These are phyloP conservation scores for Hydraecia micacea DNA, from an alignment of 2,888 invertebrate species.

Conservation along the genomic window DNA sequence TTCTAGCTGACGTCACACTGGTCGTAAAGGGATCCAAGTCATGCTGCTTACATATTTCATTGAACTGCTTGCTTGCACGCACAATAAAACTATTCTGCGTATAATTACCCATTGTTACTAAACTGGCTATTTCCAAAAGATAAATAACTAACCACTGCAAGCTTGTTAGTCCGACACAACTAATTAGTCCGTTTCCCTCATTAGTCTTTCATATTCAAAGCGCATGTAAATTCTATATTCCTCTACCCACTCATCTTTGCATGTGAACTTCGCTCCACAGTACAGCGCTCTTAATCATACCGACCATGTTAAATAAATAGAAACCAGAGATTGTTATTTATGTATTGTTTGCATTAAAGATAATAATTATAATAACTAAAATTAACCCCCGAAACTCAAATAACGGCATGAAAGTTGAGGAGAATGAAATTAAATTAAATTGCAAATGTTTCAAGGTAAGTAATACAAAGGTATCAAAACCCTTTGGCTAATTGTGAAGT, in stretches of 20 bases:
- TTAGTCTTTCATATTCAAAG: conserved; percentile 45
- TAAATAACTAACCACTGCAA: conserved; percentile 13
- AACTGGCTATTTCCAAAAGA: background rate
- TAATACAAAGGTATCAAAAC: conserved; percentile 67
- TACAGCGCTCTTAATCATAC: conserved; percentile 46
- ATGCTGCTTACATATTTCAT: too few species aligned
- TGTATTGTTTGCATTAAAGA: conserved; percentile 49
- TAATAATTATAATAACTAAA: conserved; percentile 66
- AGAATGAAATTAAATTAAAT: conserved; percentile 71
- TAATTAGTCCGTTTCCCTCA: conserved; percentile 40
- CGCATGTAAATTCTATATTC: conserved; percentile 33
- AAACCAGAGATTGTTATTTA: conserved; percentile 56
- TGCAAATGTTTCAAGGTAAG: conserved; percentile 66
- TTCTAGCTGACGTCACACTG: too few species aligned
- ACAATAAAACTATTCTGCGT: too few species aligned
- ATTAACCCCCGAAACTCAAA: conserved; percentile 61
- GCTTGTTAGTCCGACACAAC: conserved; percentile 37
- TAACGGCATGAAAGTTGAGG: conserved; percentile 56
- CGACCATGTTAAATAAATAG: conserved; percentile 46
- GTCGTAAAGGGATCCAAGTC: too few species aligned
- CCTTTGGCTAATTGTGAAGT: conserved; percentile 69
- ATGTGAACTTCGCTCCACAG: conserved; percentile 23
- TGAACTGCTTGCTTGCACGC: too few species aligned
- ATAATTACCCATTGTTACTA: background rate
- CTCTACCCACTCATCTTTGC: conserved; percentile 27